Evolutionary conservation across 2,797 vertebrate species (phyloP), one percentile per base, ranked within the genome.

Genomic region (Oryzias sinensis): DNA sequence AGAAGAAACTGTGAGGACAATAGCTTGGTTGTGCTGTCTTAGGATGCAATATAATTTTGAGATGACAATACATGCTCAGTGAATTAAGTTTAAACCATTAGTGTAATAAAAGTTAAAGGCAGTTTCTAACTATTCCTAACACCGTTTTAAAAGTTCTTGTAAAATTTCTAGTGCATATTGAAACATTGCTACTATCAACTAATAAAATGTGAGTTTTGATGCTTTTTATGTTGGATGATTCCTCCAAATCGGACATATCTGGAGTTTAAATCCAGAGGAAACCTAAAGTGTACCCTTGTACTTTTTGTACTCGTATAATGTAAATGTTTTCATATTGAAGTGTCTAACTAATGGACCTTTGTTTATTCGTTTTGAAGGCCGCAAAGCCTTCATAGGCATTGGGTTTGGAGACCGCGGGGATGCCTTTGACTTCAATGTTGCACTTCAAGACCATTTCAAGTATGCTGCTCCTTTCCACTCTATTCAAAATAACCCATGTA

Each of bases 361-460:
- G 7, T 63, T 55, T 3, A 0, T 41, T 43, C 65, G 54, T 62
- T 61, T 76, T 53, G 11, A 76, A 99, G 97, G 96, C 57, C 95
- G 96, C 59, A 97, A 95, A 49, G 97, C 97, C 0, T 99, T 98
- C 81, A 99, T 99, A 66, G 97, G 97, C 61, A 94, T 98, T 62
- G 97, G 97, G 51, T 99, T 99, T 72, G 91, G 91, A 40, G 97
- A 99, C 84, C 84, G 97, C 74, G 96, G 97, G 5, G 97, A 99
- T 68, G 93, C 97, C 17, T 99, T 99, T 72, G 97, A 99, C 90
- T 98, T 99, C 85, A 99, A 97, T 8, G 97, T 98, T 43, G 91
- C 96, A 17, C 92, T 99, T 77, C 97, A 99, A 87, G 97, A 99
- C 87, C 97, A 99, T 80, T 99, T 99, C 85, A 99, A 99, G 97